Percentiles rank a stretch among this genome's conserved stretches.
Evolutionary conservation across 2,113 vertebrate genomes (phyloP).

Genomic region (Saccopteryx leptura): DNA sequence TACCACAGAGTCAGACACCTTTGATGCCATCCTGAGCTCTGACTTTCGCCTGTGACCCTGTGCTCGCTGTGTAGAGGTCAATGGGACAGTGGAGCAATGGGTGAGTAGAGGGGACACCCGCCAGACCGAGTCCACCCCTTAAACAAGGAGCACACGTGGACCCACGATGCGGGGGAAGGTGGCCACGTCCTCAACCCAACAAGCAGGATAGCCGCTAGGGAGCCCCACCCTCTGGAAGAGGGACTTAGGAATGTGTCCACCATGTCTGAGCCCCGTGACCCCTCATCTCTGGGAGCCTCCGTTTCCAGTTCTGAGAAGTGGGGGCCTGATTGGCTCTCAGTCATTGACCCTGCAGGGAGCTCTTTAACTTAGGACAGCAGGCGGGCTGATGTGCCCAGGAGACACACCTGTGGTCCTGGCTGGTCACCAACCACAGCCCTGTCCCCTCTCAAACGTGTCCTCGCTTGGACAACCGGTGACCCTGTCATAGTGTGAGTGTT

Average conservation of each 20-base stretch:
- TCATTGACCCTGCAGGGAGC: neutral
- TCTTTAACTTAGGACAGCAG: fast-evolving
- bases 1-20: too few species aligned
- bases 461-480: neutral
- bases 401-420: neutral
- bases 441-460: neutral
- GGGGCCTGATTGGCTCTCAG: fast-evolving
- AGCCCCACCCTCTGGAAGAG: neutral
- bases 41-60: neutral
- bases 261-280: neutral
- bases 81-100: fast-evolving
- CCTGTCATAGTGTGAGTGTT: fast-evolving
- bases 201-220: neutral
- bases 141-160: too few species aligned
- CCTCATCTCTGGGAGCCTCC: too few species aligned
- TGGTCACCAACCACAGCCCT: neutral
- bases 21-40: too few species aligned
- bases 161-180: too few species aligned
- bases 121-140: neutral
- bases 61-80: fast-evolving
- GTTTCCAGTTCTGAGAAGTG: fast-evolving
- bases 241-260: neutral
- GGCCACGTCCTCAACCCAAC: neutral
- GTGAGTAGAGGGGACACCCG: fast-evolving
- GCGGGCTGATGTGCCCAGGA: neutral